These are phyloP conservation scores for Drosophila melanica DNA, from an alignment of 1,140 invertebrate species.

Conservation along the genomic window DNA sequence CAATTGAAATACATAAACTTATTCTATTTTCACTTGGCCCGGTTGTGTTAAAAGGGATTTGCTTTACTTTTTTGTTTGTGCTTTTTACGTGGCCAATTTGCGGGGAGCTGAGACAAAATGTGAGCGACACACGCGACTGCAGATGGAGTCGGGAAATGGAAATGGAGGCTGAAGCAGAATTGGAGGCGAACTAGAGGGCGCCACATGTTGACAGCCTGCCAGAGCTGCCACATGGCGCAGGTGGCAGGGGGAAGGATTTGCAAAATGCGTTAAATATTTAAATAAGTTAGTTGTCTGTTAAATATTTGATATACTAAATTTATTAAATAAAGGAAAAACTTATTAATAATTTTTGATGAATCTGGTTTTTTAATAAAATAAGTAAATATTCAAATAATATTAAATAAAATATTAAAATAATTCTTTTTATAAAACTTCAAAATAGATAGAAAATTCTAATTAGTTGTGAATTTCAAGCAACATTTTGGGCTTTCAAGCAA, in stretches of 20 bases:
- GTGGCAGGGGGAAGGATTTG: not conserved
- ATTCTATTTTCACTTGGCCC: slow-evolving; percentile 53
- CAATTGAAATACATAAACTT: not conserved
- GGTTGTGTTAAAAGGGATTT: slow-evolving; percentile 27
- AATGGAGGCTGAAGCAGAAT: not conserved
- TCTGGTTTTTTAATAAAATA: too few species aligned
- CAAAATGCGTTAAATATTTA: slow-evolving; percentile 16
- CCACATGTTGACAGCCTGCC: slow-evolving; percentile 66
- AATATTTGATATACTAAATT: too few species aligned
- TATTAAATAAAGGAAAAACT: too few species aligned
- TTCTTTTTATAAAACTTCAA: too few species aligned
- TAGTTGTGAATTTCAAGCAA: too few species aligned
- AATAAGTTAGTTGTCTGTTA: too few species aligned
- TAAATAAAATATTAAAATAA: too few species aligned
- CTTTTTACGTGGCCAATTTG: slow-evolving; percentile 62
- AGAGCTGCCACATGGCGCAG: slow-evolving; percentile 15
- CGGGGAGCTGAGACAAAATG: slow-evolving; percentile 13
- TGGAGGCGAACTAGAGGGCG: slow-evolving; percentile 22
- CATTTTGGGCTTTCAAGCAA: too few species aligned
- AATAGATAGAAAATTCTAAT: too few species aligned
- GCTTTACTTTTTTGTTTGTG: slow-evolving; percentile 16
- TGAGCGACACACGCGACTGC: slow-evolving; percentile 9
- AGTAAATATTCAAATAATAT: too few species aligned
- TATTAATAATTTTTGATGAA: too few species aligned
- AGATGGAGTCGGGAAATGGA: not conserved